Conservation (phyloP, 2,797 vertebrate species). For the Coilia nasus region DNA sequence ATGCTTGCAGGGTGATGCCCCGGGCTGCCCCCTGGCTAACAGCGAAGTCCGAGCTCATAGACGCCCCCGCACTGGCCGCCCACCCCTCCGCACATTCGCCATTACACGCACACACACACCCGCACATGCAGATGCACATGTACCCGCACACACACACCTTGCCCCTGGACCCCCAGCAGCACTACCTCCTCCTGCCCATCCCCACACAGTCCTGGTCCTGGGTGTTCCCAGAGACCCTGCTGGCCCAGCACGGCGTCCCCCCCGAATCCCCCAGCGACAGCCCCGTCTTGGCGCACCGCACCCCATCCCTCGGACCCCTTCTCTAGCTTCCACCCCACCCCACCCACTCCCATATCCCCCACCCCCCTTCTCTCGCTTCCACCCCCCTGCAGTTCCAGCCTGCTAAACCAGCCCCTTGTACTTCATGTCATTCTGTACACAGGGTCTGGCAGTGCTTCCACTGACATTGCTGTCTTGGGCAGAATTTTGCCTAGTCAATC, state of each 20-base stretch:
- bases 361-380: too few relatives aligned
- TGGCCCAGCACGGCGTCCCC: background rate
- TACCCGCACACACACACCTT: background rate
- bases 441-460: too few relatives aligned
- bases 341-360: too few relatives aligned
- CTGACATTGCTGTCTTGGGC: too few relatives aligned
- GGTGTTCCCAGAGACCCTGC: background rate
- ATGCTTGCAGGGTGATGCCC: constrained; percentile 22
- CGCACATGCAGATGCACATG: background rate
- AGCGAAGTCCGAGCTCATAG: background rate
- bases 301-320: background rate
- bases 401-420: too few relatives aligned
- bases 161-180: background rate
- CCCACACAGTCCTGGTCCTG: background rate
- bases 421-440: too few relatives aligned
- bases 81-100: background rate
- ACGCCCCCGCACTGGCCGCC: background rate
- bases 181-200: background rate
- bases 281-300: background rate
- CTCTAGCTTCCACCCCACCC: background rate
- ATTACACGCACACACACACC: background rate
- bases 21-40: background rate
- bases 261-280: background rate
- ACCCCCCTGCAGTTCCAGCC: too few relatives aligned
- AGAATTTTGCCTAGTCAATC: too few relatives aligned